Evolutionary conservation across 2,797 vertebrate genomes (phyloP).

Genomic region (Aphelocoma californica): DNA sequence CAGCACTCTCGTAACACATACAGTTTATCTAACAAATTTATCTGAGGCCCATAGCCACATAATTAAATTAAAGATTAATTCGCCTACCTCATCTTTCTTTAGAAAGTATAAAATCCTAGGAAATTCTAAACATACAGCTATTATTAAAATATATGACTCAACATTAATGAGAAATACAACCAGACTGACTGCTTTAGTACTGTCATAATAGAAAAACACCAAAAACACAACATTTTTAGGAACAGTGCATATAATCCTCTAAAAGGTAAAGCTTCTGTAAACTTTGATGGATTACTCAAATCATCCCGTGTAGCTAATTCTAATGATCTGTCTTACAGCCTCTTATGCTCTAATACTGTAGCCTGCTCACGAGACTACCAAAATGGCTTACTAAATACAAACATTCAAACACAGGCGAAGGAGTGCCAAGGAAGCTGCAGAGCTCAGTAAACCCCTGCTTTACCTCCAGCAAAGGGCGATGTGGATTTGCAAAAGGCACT

Average conservation of each 20-base stretch:
- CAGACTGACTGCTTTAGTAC: background rate
- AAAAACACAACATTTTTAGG: background rate
- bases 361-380: background rate
- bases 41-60: background rate
- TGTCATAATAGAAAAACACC: background rate
- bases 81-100: background rate
- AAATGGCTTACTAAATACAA: background rate
- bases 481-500: background rate
- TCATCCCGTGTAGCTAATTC: background rate
- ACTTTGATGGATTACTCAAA: background rate
- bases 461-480: background rate
- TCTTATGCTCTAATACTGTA: background rate
- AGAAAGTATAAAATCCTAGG: slow-evolving; percentile 12
- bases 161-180: slow-evolving; percentile 13
- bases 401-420: background rate
- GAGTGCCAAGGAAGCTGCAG: background rate
- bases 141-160: slow-evolving; percentile 33
- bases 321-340: background rate
- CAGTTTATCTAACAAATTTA: slow-evolving; percentile 16
- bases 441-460: background rate
- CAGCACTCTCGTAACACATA: background rate
- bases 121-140: slow-evolving; percentile 37
- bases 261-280: slow-evolving; percentile 13
- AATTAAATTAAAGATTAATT: slow-evolving; percentile 36
- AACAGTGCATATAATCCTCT: background rate